Evolutionary conservation across 1,140 invertebrate species (phyloP).

Genomic region (Cydia amplana): DNA sequence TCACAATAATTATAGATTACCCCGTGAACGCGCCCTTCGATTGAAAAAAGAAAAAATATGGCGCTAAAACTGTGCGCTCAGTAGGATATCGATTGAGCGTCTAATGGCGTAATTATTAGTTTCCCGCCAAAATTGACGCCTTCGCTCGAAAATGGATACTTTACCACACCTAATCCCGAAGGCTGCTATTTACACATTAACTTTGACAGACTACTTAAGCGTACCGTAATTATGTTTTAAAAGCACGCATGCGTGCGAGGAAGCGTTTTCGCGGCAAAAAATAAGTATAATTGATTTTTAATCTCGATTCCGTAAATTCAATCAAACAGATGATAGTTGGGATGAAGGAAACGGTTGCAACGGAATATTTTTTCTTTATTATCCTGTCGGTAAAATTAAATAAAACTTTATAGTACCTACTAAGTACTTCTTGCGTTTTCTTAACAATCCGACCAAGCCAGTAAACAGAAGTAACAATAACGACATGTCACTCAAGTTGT

Average conservation of each 20-base stretch:
- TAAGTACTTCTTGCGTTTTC: neutral
- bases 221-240: conserved; percentile 71
- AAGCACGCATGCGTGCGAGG: conserved; percentile 55
- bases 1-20: conserved; percentile 43
- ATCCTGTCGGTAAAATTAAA: neutral
- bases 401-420: no score
- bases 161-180: conserved; percentile 54
- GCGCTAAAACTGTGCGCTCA: conserved; percentile 41
- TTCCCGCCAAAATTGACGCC: conserved; percentile 73
- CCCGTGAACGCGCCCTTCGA: conserved; percentile 35
- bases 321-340: conserved; percentile 26
- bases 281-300: conserved; percentile 64
- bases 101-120: conserved; percentile 74
- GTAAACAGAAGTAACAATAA: no score
- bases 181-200: conserved; percentile 77
- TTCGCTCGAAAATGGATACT: conserved; percentile 55
- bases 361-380: conserved; percentile 1
- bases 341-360: conserved; percentile 17
- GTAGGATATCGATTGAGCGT: conserved; percentile 58
- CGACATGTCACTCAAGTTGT: no score
- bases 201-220: conserved; percentile 73
- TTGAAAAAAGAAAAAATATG: conserved; percentile 37
- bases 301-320: conserved; percentile 42
- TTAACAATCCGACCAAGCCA: neutral
- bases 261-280: conserved; percentile 58